Evolutionary conservation across 2,113 vertebrate genomes (phyloP).

Genomic region (Mesocricetus auratus): DNA sequence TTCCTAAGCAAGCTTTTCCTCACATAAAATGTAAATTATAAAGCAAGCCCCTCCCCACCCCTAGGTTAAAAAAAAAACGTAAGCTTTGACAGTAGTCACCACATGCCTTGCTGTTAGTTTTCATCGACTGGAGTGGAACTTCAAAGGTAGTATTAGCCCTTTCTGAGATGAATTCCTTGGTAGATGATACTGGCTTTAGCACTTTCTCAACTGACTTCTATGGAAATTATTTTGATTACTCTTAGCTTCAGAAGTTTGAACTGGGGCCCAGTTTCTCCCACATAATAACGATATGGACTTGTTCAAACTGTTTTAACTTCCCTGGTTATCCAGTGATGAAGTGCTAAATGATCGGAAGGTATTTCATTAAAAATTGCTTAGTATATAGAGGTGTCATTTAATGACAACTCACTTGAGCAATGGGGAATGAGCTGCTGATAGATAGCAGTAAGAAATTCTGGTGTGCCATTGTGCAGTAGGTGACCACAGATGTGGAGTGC

Average conservation of each 20-base stretch:
- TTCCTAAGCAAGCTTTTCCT: background rate
- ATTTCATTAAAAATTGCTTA: slow-evolving; percentile 31
- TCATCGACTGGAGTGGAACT: background rate
- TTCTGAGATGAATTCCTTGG: background rate
- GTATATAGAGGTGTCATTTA: slow-evolving; percentile 7
- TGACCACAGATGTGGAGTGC: background rate
- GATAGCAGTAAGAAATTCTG: background rate
- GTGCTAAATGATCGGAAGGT: background rate
- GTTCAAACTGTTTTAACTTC: background rate
- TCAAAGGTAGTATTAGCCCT: background rate
- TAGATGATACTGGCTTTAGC: background rate
- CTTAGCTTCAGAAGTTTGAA: background rate
- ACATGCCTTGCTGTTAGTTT: background rate
- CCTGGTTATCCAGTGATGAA: background rate
- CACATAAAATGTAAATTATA: background rate
- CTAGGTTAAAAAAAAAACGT: too few relatives aligned
- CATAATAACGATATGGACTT: background rate
- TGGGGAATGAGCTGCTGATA: background rate
- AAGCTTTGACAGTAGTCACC: background rate
- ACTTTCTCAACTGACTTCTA: background rate
- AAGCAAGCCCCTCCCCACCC: background rate
- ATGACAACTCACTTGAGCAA: background rate
- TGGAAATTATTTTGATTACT: background rate
- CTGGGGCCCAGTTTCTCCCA: background rate
- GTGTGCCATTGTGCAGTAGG: background rate